Base-by-base conservation (phyloP, 2,888 invertebrate species). In the Chamaedrilus cognettii region DNA sequence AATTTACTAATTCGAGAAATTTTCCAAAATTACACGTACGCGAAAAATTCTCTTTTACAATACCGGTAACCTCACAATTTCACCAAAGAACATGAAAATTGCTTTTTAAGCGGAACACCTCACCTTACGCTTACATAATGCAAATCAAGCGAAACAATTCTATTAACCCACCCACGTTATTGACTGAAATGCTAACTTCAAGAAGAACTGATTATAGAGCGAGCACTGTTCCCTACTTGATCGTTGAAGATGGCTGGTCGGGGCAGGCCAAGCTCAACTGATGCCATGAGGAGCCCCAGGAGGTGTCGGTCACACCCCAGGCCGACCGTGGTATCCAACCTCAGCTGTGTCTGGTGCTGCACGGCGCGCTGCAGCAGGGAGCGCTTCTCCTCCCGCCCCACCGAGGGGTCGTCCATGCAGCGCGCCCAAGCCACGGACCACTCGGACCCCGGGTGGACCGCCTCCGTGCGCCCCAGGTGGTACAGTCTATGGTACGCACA, bases 291-390 rank as follows among this genome's bases (percentile, higher is more conserved):
- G 59, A 88, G 78, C 0, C 87, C 88, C 70, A 88, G 84, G n/a
- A 88, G 76, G 77, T 88, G 88, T 4, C 88, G 79, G 78, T 88
- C 88, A 68, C 87, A 84, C 28, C 87, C 88, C 69, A 74, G 57
- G 15, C 76, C 77, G 30, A 71, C 62, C 7, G 75, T 76, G n/a
- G 78, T 76, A 58, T 76, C 76, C 34, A 77, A 70, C 64, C 77
- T 75, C 63, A 71, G 67, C 51, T 72, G 70, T 0, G 74, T 77
- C 71, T 78, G 78, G 28, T 75, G 70, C 49, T 73, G 72, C 34
- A 78, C 68, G 3, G 78, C 77, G 15, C 72, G 71, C 61, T 71
- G 72, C 31, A 78, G 67, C 30, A 77, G 64, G 60, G 73, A 62
- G 50, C 70, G 69, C 35, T 70, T 72, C 62, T 74, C 72, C 55